Percentiles rank a stretch among this genome's conserved stretches.
These are phyloP conservation scores for Lophura swinhoii DNA, from an alignment of 2,797 vertebrate species.

Conservation along the genomic window DNA sequence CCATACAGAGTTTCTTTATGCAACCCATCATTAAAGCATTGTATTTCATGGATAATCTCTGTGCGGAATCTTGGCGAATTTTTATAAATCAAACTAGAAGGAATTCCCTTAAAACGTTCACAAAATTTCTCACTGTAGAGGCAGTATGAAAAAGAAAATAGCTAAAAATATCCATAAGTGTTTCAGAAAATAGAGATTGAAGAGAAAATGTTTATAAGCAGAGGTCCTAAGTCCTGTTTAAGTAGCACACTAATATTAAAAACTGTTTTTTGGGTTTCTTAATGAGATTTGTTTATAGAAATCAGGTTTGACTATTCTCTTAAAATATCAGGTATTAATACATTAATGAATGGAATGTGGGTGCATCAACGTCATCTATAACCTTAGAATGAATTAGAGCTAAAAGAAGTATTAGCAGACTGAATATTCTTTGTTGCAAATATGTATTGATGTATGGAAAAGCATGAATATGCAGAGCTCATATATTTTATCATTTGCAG, in stretches of 20 bases:
- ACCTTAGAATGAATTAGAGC: not conserved
- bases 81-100: not conserved
- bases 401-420: not conserved
- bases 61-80: not conserved
- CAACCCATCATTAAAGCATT: not conserved
- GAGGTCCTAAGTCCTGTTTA: not conserved
- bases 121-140: not conserved
- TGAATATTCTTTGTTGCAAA: not conserved
- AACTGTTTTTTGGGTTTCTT: not conserved
- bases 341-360: not conserved
- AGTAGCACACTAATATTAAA: not conserved
- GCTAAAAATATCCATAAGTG: not conserved
- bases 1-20: not conserved
- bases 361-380: not conserved
- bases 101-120: not conserved
- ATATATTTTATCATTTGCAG: constrained; percentile 75
- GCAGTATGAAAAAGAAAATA: not conserved
- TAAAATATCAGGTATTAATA: not conserved
- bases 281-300: not conserved
- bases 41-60: not conserved
- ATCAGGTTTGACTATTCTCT: not conserved
- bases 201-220: not conserved
- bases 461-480: not conserved
- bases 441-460: not conserved
- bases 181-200: not conserved